A percentile compares a stretch with the other conserved stretches of the same genome.
Evolutionary conservation across 1,140 invertebrate species (phyloP).

Genomic region (Drosophila equinoxialis): DNA sequence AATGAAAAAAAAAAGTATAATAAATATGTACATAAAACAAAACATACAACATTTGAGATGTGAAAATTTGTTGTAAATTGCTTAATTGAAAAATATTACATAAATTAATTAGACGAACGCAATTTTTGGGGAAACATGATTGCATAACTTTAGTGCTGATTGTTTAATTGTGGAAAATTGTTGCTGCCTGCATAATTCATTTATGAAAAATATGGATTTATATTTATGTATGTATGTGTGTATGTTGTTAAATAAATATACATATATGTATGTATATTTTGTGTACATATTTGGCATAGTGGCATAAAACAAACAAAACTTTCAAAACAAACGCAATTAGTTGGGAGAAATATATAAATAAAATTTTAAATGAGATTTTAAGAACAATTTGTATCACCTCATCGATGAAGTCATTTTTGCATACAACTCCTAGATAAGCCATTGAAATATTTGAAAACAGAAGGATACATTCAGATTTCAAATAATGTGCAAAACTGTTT

Average conservation of each 20-base stretch:
- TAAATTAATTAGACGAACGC: conserved; percentile 39
- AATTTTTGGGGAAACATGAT: conserved; percentile 22
- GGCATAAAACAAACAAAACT: conserved; percentile 5
- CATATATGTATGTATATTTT: no score
- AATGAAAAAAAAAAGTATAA: background rate
- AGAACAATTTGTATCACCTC: background rate
- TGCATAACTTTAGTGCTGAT: conserved; percentile 26
- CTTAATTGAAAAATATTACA: conserved; percentile 42
- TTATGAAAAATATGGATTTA: conserved; percentile 4
- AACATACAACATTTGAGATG: conserved; percentile 7
- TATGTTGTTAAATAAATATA: background rate
- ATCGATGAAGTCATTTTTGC: no score
- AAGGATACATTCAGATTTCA: background rate
- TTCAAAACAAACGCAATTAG: conserved; percentile 9
- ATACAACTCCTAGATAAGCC: background rate
- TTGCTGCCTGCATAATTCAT: conserved; percentile 41
- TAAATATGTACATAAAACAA: background rate
- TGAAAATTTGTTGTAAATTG: conserved; percentile 26
- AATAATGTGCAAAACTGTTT: conserved; percentile 2
- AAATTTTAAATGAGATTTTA: background rate
- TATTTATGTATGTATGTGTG: background rate
- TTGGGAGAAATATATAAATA: background rate
- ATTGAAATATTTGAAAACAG: background rate
- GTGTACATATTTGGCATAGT: background rate
- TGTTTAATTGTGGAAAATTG: conserved; percentile 50